Base-by-base conservation (phyloP, 1,140 invertebrate species). In the Choristoneura fumiferana region DNA sequence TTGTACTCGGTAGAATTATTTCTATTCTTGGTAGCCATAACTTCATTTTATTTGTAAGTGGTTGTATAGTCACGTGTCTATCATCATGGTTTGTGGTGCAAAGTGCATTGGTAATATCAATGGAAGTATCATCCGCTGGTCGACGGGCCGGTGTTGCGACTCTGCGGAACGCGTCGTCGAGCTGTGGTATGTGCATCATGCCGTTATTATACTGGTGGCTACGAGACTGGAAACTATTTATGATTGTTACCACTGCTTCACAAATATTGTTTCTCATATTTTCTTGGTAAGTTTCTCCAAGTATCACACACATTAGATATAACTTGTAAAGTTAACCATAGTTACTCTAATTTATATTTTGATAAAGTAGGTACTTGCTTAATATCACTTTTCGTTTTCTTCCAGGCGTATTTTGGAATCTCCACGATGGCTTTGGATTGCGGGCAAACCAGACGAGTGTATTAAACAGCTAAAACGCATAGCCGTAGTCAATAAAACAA, bases 391-490 rank as follows among this genome's bases (percentile, higher is more conserved):
- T 12, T 29, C 2, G 6, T 29, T 3, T 29, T 29, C 45, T 73
- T 74, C 12, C 60, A 92, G 91, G 81, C 91, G 88, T 62, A 81
- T 92, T 59, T 90, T 92, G 57, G 92, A 93, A 84, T 93, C 92
- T 17, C 91, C 92, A 3, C 81, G 93, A 60, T 95, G 94, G 94
- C 79, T 94, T 45, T 91, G 93, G 62, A 91, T 91, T 53, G 90
- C 91, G 67, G 92, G 92, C 8, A 90, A 91, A 60, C 81, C 84
- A 36, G 70, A 91, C 39, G 87, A 92, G 63, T 92, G 93, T 63
- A 75, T 93, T 12, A 81, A 90, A 49, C 89, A 91, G 61, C 71
- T 94, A 12, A 81, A 89, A 37, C 90, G 77, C 58, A 94, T 95
- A 70, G 94, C 93, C 37, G 91, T 91, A 82, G 78, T 91, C 10